A percentile compares a stretch with the other conserved stretches of the same genome.
Conservation (phyloP, 2,113 vertebrate genomes). For the Pelecanus crispus region DNA sequence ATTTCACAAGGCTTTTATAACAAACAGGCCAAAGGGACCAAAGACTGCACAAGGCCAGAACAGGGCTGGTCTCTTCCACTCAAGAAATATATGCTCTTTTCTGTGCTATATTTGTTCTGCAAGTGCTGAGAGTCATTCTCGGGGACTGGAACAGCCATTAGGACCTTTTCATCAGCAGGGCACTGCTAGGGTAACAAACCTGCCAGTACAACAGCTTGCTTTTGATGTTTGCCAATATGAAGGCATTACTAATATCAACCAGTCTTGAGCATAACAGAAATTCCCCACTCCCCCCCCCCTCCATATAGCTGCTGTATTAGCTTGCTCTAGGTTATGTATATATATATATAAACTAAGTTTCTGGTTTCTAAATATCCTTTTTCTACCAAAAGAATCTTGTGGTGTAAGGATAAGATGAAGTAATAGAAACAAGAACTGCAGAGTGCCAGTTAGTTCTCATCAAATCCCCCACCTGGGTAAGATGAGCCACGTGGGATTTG, state of each 20-base stretch:
- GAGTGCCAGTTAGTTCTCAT: not conserved
- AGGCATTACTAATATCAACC: not conserved
- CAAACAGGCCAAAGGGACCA: not conserved
- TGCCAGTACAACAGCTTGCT: not conserved
- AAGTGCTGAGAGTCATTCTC: not conserved
- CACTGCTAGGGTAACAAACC: not conserved
- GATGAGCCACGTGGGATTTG: not conserved
- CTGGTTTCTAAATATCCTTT: not conserved
- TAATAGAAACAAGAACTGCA: not conserved
- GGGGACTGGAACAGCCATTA: not conserved
- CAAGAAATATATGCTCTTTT: not conserved
- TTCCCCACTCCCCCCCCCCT: not conserved
- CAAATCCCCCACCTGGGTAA: not conserved
- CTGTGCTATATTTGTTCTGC: not conserved
- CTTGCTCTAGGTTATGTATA: too few relatives aligned
- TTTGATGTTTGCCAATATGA: not conserved
- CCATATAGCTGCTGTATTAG: not conserved
- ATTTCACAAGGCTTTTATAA: not conserved
- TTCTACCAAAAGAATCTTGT: not conserved
- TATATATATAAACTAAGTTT: not conserved
- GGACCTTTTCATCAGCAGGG: not conserved
- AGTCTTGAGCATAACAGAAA: not conserved
- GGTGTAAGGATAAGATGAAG: not conserved
- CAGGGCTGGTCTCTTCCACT: not conserved
- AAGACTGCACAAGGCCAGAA: not conserved